Evolutionary conservation across 2,888 invertebrate genomes (phyloP).

Genomic region (Hermaeophaga mercurialis): DNA sequence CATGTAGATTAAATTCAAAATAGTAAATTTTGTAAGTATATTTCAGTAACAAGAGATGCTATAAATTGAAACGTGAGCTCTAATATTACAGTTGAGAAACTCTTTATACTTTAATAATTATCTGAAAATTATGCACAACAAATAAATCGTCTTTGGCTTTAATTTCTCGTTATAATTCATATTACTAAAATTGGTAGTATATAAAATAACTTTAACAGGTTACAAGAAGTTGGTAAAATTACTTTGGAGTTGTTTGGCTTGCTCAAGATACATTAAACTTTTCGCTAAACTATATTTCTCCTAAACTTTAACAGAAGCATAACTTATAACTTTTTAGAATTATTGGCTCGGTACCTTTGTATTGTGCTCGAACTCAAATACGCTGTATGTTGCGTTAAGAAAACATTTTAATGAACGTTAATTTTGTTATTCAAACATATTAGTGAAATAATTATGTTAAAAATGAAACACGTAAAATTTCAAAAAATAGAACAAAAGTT

Average conservation of each 20-base stretch:
- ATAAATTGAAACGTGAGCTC: too few species aligned
- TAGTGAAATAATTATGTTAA: too few species aligned
- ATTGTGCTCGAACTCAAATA: conserved; percentile 18
- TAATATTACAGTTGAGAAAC: conserved; percentile 4
- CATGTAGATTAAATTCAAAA: too few species aligned
- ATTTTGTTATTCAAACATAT: too few species aligned
- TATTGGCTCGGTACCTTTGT: conserved; percentile 16
- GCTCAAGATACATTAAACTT: conserved; percentile 32
- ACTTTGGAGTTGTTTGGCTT: conserved; percentile 31
- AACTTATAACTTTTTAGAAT: conserved; percentile 30
- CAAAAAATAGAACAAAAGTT: too few species aligned
- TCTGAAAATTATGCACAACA: conserved; percentile 22
- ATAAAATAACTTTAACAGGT: conserved; percentile 35
- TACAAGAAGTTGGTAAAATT: conserved; percentile 31
- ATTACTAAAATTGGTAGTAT: conserved; percentile 30
- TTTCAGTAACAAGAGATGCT: too few species aligned
- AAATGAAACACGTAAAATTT: too few species aligned
- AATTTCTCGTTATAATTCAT: conserved; percentile 28
- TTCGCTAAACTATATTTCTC: conserved; percentile 28
- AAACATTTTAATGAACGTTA: conserved; percentile 4
- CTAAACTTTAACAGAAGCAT: conserved; percentile 27
- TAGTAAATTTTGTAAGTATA: too few species aligned
- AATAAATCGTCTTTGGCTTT: conserved; percentile 25
- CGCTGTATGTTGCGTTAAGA: neutral
- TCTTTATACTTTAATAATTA: conserved; percentile 8